Conservation (phyloP, 2,797 vertebrate genomes). For the Anguilla marmorata region DNA sequence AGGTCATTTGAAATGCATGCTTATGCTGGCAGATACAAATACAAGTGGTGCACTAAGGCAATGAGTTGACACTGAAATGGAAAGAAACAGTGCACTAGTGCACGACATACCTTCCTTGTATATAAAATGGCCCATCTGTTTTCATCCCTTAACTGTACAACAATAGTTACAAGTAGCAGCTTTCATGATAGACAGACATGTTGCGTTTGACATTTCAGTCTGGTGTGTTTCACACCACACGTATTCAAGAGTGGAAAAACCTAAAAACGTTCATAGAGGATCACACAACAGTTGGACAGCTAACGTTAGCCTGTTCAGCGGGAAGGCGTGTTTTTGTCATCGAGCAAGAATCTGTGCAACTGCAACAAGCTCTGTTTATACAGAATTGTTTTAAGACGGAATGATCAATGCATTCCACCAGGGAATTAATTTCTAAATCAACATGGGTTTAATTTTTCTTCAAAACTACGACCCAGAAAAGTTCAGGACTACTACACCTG, state of each 20-base stretch:
- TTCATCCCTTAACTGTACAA: constrained; percentile 19
- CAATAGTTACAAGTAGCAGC: constrained; percentile 36
- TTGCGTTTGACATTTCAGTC: constrained; percentile 5
- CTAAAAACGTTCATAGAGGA: background rate
- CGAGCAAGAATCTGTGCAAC: background rate
- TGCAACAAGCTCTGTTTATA: constrained; percentile 1
- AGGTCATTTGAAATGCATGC: constrained; percentile 27
- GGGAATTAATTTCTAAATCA: constrained; percentile 16
- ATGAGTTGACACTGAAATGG: constrained; percentile 29
- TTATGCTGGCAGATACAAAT: constrained; percentile 27
- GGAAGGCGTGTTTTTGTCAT: constrained; percentile 1
- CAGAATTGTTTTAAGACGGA: background rate
- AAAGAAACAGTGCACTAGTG: constrained; percentile 24
- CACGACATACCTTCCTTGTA: constrained; percentile 18
- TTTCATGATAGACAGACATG: constrained; percentile 19
- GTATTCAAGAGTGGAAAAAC: constrained; percentile 1
- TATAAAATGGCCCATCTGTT: constrained; percentile 22
- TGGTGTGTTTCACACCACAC: constrained; percentile 8
- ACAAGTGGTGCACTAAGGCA: constrained; percentile 23
- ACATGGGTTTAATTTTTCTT: background rate
- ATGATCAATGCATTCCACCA: background rate
- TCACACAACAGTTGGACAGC: background rate
- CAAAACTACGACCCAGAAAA: constrained; percentile 1
- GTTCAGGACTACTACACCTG: constrained; percentile 20
- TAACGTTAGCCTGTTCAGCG: background rate